Evolutionary conservation across 2,888 invertebrate genomes (phyloP).

Genomic region (Torymus aiolomorphi): DNA sequence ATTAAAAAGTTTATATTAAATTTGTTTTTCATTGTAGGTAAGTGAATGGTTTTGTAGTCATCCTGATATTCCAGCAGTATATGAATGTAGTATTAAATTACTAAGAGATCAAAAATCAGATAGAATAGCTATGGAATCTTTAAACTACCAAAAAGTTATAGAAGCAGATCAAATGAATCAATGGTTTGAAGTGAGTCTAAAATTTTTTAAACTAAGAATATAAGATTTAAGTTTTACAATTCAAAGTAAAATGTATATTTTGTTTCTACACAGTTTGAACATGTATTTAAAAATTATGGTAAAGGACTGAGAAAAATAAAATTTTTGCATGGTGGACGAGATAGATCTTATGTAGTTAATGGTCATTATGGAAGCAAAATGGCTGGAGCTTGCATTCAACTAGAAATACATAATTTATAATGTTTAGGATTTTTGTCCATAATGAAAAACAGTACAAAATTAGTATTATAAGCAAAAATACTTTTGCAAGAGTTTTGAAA

Average conservation of each 20-base stretch:
- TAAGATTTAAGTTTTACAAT: constrained; percentile 11
- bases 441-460: constrained; percentile 27
- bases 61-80: constrained; percentile 69
- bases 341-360: constrained; percentile 79
- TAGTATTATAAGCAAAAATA: constrained; percentile 7
- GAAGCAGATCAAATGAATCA: constrained; percentile 65
- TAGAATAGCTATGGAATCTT: constrained; percentile 66
- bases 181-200: constrained; percentile 66
- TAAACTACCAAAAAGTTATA: constrained; percentile 56
- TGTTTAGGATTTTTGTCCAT: neutral
- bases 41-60: constrained; percentile 70
- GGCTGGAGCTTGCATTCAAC: constrained; percentile 76
- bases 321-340: constrained; percentile 78
- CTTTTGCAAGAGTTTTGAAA: constrained; percentile 3
- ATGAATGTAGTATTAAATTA: constrained; percentile 58
- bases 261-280: constrained; percentile 72
- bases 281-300: constrained; percentile 78
- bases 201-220: neutral
- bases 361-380: constrained; percentile 83
- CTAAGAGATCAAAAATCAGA: constrained; percentile 54
- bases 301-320: constrained; percentile 76
- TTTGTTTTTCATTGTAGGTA: constrained; percentile 59
- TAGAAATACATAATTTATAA: constrained; percentile 37
- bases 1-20: neutral
- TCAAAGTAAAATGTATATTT: neutral